These are phyloP conservation scores for Tragelaphus scriptus DNA, from an alignment of 2,113 vertebrate species.

Conservation along the genomic window DNA sequence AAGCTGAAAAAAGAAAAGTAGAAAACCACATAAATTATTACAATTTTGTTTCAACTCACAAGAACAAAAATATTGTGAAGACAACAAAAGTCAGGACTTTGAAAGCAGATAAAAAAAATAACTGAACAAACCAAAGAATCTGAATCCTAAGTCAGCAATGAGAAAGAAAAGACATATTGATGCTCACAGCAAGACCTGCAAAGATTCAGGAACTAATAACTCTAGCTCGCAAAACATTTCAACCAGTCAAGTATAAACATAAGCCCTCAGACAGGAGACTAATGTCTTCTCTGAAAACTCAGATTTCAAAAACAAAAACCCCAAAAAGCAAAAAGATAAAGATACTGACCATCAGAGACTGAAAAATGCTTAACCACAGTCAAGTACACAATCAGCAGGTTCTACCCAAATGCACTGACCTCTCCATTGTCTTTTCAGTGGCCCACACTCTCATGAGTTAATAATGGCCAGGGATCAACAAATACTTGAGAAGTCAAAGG, in stretches of 20 bases:
- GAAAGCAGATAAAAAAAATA: not conserved
- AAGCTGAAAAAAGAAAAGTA: not conserved
- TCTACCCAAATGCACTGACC: not conserved
- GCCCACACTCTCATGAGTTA: not conserved
- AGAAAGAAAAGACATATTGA: slow-evolving; percentile 17
- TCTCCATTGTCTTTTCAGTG: not conserved
- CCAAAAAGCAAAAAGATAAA: not conserved
- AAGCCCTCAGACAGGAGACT: not conserved
- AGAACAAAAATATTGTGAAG: not conserved
- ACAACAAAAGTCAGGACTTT: not conserved
- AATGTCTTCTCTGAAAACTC: not conserved
- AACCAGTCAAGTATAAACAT: not conserved
- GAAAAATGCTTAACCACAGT: not conserved
- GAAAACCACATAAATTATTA: not conserved
- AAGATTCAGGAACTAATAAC: not conserved
- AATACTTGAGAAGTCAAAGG: not conserved
- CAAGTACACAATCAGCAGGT: not conserved
- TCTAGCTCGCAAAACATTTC: not conserved
- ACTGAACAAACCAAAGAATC: not conserved
- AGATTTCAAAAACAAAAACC: not conserved
- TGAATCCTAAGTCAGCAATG: not conserved
- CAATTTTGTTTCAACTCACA: not conserved
- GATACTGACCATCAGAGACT: not conserved
- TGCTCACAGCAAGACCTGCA: not conserved
- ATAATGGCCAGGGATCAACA: not conserved